Evolutionary conservation across 1,140 invertebrate species (phyloP).

Genomic region (Drosophila dunni): DNA sequence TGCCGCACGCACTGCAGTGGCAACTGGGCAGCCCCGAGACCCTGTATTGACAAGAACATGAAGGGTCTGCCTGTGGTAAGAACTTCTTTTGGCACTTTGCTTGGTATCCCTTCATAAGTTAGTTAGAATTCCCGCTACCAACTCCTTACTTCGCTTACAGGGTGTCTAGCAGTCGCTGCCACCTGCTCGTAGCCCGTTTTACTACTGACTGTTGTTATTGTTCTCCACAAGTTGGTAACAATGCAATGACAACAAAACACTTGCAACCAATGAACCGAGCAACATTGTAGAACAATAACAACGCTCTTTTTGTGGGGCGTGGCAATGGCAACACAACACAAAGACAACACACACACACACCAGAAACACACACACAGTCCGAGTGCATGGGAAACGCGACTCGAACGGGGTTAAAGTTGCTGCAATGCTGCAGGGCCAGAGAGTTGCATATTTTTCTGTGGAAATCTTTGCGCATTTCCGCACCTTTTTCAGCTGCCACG

Average conservation of each 20-base stretch:
- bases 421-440: constrained; percentile 49
- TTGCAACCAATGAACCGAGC: constrained; percentile 33
- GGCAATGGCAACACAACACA: constrained; percentile 18
- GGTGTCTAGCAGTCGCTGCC: too few species aligned
- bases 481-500: constrained; percentile 28
- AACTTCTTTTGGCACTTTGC: too few species aligned
- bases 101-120: too few species aligned
- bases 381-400: constrained; percentile 23
- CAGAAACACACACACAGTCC: not conserved
- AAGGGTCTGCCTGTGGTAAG: too few species aligned
- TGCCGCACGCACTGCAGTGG: constrained; percentile 52
- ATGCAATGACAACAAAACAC: constrained; percentile 34
- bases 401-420: constrained; percentile 53
- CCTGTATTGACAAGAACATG: not conserved
- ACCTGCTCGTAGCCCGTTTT: not conserved
- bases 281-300: constrained; percentile 46
- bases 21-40: constrained; percentile 13
- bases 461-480: constrained; percentile 43
- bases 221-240: constrained; percentile 28
- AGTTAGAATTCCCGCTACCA: too few species aligned
- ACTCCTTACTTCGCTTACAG: too few species aligned
- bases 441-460: not conserved
- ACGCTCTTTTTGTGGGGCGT: constrained; percentile 18
- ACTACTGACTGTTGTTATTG: not conserved
- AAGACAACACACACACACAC: not conserved